Conservation (phyloP, 2,888 invertebrate species). For the Pristionchus fissidentatus region DNA sequence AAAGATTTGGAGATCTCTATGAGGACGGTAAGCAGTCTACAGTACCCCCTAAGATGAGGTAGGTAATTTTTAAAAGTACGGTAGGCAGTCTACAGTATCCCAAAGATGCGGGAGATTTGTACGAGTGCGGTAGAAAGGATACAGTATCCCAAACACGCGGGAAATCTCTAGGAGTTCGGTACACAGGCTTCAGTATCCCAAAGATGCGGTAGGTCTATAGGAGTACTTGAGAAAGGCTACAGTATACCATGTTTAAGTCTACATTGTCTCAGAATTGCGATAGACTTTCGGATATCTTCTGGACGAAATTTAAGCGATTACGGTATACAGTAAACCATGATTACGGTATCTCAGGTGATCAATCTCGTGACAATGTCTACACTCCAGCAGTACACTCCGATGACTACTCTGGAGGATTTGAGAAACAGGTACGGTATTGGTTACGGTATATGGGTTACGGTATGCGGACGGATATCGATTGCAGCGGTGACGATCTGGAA, state of each 20-base stretch:
- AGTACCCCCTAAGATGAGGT: not conserved
- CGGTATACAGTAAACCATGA: not conserved
- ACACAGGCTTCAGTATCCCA: not conserved
- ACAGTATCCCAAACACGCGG: not conserved
- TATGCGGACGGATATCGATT: slow-evolving; percentile 15
- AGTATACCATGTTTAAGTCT: not conserved
- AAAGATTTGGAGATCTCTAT: too few species aligned
- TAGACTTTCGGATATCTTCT: too few species aligned
- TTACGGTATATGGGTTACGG: not conserved
- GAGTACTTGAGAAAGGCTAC: too few species aligned
- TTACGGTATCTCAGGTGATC: slow-evolving; percentile 36
- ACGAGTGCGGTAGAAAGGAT: too few species aligned
- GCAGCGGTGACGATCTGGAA: slow-evolving; percentile 54
- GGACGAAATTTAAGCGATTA: too few species aligned
- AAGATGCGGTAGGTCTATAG: too few species aligned
- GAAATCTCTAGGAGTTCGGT: not conserved
- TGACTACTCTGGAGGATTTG: slow-evolving; percentile 39
- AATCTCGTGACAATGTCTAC: slow-evolving; percentile 43
- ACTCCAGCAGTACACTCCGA: slow-evolving; percentile 34
- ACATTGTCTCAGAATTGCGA: not conserved
- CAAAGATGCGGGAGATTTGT: too few species aligned
- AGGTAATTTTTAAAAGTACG: not conserved
- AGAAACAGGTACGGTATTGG: slow-evolving; percentile 34
- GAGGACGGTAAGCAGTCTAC: too few species aligned
- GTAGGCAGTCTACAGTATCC: not conserved